Conservation (phyloP, 2,797 vertebrate species). For the Ctenopoma multispine region DNA sequence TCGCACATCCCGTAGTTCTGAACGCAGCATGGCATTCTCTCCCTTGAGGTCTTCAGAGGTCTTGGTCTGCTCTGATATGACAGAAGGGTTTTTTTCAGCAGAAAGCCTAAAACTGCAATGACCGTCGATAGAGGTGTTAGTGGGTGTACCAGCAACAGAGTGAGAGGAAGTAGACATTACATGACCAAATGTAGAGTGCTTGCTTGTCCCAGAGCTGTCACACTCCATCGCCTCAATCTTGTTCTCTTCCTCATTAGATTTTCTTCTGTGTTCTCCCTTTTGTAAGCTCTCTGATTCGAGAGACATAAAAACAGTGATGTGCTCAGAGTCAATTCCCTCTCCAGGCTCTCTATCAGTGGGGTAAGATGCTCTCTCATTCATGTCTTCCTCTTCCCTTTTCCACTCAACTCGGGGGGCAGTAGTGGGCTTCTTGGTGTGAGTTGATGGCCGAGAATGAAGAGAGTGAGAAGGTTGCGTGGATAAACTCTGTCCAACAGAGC, state of each 20-base stretch:
- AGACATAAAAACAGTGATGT: slow-evolving; percentile 64
- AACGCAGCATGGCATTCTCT: slow-evolving; percentile 76
- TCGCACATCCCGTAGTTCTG: slow-evolving; percentile 78
- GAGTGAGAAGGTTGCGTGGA: slow-evolving; percentile 51
- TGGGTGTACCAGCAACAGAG: neutral
- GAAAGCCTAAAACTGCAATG: slow-evolving; percentile 2
- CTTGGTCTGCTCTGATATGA: slow-evolving; percentile 2
- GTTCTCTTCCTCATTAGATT: slow-evolving; percentile 24
- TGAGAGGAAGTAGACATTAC: slow-evolving; percentile 7
- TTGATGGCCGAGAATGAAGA: slow-evolving; percentile 39
- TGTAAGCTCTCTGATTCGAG: slow-evolving; percentile 57
- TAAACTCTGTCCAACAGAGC: slow-evolving; percentile 70
- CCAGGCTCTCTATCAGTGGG: slow-evolving; percentile 84
- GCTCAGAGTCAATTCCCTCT: slow-evolving; percentile 85
- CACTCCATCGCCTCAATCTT: slow-evolving; percentile 21
- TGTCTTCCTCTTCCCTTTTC: slow-evolving; percentile 51
- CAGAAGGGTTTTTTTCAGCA: slow-evolving; percentile 13
- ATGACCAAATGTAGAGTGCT: slow-evolving; percentile 6
- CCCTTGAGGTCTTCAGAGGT: slow-evolving; percentile 66
- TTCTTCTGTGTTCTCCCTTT: slow-evolving; percentile 30
- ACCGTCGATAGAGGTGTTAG: slow-evolving; percentile 17
- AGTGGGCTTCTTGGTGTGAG: slow-evolving; percentile 63
- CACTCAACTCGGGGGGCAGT: slow-evolving; percentile 31
- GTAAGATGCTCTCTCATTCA: slow-evolving; percentile 54
- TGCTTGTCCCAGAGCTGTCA: slow-evolving; percentile 25